Evolutionary conservation across 2,113 vertebrate species (phyloP), one percentile per base, ranked within the genome.

Genomic region (Sprattus sprattus): DNA sequence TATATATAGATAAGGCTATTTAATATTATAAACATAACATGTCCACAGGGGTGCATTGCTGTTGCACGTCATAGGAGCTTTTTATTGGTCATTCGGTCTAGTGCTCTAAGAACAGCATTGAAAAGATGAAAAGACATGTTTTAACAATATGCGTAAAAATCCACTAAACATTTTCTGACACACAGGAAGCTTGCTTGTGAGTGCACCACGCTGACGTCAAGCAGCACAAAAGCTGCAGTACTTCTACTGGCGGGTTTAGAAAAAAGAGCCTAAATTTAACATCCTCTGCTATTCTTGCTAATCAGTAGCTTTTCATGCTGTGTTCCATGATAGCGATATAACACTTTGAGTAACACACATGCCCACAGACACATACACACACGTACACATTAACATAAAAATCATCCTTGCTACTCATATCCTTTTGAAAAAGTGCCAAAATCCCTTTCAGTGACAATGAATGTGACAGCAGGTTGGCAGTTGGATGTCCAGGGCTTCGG

Each of bases 261-360:
- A 28, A 75, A 75, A 75, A 75, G n/a, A 75, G 67, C 67, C 67
- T 75, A 28, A 75, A 75, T 75, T 75, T 75, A 28, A 28, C 67
- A 28, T 28, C 25, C 25, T 28, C 67, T 75, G 67, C 67, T 28
- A 75, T 75, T 75, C 28, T 25, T 15, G 67, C 67, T 75, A 75
- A 75, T 75, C 67, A 75, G 67, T 11, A 75, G 67, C 67, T 75
- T 75, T 75, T 75, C 67, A 75, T 75, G 67, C 67, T 2, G 10
- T 32, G 11, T 32, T 28, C 67, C 25, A 75, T 75, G 67, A 75
- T 13, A 28, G 28, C 32, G 18, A 49, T n/a, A 25, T 75, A 32
- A 75, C 28, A 64, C 67, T 75, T 75, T 39, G 2, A 28, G n/a
- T 39, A 1, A 75, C 25, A 75, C 25, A 75, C 8, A 28, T 28